phyloP scores from a whole-genome alignment of 2,113 vertebrate genomes.

The Emydocephalus ijimae region DNA sequence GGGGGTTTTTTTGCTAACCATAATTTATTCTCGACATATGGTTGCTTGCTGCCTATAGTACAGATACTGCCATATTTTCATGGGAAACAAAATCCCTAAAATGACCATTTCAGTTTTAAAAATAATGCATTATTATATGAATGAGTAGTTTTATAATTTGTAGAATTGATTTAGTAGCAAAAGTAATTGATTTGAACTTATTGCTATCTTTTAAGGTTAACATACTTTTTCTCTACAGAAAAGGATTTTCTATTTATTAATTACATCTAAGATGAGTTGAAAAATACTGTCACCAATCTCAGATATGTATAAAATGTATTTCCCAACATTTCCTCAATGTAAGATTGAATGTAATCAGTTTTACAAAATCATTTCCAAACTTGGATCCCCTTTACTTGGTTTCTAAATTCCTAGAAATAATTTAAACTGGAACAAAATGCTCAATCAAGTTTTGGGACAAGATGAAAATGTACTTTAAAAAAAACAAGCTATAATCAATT shows the following conservation, averaged over 20 bases:
- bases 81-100: background rate
- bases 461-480: background rate
- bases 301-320: background rate
- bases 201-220: background rate
- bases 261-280: background rate
- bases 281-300: background rate
- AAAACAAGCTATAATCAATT: background rate
- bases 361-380: conserved; percentile 1
- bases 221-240: background rate
- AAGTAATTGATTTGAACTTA: background rate
- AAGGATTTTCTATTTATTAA: background rate
- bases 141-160: background rate
- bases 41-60: background rate
- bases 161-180: background rate
- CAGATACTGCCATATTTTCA: background rate
- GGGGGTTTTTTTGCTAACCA: background rate
- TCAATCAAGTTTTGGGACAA: background rate
- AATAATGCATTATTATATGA: background rate
- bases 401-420: background rate
- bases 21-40: background rate
- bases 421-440: background rate
- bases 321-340: background rate
- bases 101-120: no score
- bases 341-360: background rate
- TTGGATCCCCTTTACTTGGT: background rate